A percentile compares a stretch with the other conserved stretches of the same genome.
phyloP scores from a whole-genome alignment of 2,113 vertebrate species.

The Uropsilus gracilis region DNA sequence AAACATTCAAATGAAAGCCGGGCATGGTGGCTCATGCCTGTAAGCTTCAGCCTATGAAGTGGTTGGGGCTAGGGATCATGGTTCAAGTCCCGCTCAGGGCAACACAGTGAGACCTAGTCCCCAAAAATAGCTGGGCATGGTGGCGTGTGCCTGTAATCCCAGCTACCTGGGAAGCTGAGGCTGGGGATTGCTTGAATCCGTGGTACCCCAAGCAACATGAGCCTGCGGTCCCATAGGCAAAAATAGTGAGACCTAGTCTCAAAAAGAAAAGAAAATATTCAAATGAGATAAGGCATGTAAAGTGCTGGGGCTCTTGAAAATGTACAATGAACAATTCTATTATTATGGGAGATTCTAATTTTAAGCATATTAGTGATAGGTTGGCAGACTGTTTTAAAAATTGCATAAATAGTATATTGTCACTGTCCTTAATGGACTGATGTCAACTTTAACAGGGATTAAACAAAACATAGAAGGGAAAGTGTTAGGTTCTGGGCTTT shows the following conservation, averaged over 20 bases:
- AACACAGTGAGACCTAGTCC: no score
- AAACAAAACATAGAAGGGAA: not conserved
- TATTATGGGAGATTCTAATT: not conserved
- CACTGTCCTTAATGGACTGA: not conserved
- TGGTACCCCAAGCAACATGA: no score
- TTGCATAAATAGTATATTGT: not conserved
- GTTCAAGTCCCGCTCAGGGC: no score
- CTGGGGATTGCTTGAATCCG: no score
- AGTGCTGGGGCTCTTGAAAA: not conserved
- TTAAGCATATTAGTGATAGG: not conserved
- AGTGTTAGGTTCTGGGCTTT: not conserved
- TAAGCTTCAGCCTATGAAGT: no score
- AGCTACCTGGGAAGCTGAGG: no score
- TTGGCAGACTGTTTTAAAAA: not conserved
- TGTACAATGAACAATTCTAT: not conserved
- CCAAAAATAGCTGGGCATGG: no score
- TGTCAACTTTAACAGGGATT: not conserved
- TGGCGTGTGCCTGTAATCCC: no score
- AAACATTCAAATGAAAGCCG: not conserved
- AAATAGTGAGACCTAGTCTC: no score
- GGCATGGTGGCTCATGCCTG: no score
- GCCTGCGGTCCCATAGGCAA: no score
- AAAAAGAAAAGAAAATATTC: not conserved
- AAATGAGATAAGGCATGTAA: not conserved
- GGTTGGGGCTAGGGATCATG: no score